Conservation (phyloP, 1,140 invertebrate genomes). For the Zaprionus ghesquierei region DNA sequence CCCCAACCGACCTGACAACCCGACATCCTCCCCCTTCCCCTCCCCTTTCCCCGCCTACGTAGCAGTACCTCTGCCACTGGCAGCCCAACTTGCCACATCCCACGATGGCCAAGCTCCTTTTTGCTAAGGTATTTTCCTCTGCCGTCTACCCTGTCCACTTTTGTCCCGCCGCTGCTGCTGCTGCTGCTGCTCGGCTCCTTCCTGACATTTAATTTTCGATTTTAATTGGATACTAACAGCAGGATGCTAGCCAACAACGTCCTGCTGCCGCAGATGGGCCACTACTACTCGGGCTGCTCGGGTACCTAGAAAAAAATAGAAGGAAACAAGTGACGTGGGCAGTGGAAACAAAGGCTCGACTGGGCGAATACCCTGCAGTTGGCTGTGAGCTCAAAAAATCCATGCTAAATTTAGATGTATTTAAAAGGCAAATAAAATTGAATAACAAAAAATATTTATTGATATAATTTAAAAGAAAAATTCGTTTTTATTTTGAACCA, state of each 20-base stretch:
- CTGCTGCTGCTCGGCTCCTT: constrained; percentile 35
- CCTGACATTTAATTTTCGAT: constrained; percentile 81
- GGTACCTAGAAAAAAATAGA: constrained; percentile 36
- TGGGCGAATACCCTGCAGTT: neutral
- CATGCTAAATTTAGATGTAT: no score
- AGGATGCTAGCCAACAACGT: constrained; percentile 63
- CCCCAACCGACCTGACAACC: neutral
- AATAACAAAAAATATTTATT: no score
- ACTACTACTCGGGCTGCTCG: constrained; percentile 38
- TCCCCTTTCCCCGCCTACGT: neutral
- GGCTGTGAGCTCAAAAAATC: no score
- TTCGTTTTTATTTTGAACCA: no score
- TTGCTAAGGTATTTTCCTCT: neutral
- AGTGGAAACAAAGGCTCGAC: neutral
- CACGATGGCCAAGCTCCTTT: neutral
- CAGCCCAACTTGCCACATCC: neutral
- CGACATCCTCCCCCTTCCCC: neutral
- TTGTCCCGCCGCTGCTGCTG: constrained; percentile 8
- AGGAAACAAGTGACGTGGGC: constrained; percentile 20
- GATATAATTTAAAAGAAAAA: no score
- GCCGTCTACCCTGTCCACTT: neutral
- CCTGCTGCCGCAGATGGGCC: constrained; percentile 50
- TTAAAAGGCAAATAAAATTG: no score
- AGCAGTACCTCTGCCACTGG: neutral
- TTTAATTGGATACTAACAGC: constrained; percentile 82